Conservation (phyloP, 1,140 invertebrate species). For the Drosophila pruinosa region DNA sequence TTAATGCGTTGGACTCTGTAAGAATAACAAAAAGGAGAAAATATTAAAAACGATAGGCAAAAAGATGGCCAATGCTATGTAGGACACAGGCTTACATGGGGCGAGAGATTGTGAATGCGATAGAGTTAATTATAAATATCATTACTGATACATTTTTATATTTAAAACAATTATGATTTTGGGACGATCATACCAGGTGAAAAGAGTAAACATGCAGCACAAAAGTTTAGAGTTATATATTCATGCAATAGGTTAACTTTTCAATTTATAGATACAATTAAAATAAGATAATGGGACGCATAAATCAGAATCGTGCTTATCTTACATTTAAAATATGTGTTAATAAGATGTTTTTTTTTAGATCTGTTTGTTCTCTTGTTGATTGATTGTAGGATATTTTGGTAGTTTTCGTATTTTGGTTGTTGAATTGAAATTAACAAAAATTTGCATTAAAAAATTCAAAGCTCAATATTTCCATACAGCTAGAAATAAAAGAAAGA, state of each 20-base stretch:
- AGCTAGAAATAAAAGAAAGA: conserved; percentile 78
- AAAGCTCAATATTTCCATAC: conserved; percentile 75
- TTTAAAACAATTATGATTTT: conserved; percentile 3
- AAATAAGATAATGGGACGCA: conserved; percentile 3
- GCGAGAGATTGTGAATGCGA: not conserved
- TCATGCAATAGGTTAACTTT: conserved; percentile 18
- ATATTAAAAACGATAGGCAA: conserved; percentile 46
- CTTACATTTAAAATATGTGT: conserved; percentile 61
- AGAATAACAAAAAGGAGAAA: conserved; percentile 58
- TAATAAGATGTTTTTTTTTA: conserved; percentile 41
- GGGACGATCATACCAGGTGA: conserved; percentile 26
- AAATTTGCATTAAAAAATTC: conserved; percentile 72
- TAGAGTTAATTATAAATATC: not conserved
- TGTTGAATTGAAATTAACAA: conserved; percentile 72
- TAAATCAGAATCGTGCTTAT: conserved; percentile 34
- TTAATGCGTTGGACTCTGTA: conserved; percentile 81
- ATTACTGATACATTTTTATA: not conserved
- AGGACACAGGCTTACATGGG: conserved; percentile 25
- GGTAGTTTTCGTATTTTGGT: conserved; percentile 40
- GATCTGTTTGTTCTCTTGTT: conserved; percentile 55
- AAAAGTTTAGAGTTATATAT: not conserved
- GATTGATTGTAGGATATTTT: conserved; percentile 29
- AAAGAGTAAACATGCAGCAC: conserved; percentile 30
- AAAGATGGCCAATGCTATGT: conserved; percentile 11
- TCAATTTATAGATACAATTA: conserved; percentile 7